Evolutionary conservation across 2,113 vertebrate genomes (phyloP).

Genomic region (Cervus canadensis): DNA sequence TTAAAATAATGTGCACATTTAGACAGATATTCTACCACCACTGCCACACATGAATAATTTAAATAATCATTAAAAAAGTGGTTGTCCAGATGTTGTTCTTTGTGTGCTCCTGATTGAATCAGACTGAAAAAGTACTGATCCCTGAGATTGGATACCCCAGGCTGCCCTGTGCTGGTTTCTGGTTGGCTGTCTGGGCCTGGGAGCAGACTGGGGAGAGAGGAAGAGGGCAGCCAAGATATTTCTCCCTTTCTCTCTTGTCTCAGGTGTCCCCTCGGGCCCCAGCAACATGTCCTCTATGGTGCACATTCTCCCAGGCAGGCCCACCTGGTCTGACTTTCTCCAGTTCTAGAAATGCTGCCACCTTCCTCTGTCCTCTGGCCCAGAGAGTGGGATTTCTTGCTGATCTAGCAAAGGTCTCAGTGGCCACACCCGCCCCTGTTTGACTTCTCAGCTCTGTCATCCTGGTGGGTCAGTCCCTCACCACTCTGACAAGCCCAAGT

Average conservation of each 20-base stretch:
- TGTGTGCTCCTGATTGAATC: not conserved
- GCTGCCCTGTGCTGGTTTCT: not conserved
- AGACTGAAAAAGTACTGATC: not conserved
- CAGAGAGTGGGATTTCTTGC: not conserved
- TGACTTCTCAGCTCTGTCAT: not conserved
- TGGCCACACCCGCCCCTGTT: too few species aligned
- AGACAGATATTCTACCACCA: not conserved
- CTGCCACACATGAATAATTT: not conserved
- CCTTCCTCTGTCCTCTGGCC: not conserved
- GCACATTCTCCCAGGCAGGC: not conserved
- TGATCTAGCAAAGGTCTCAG: not conserved
- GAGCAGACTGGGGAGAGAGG: not conserved
- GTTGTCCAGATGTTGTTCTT: not conserved
- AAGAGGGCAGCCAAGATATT: not conserved
- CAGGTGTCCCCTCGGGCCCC: fast-evolving
- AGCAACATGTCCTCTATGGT: not conserved
- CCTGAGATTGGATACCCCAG: not conserved
- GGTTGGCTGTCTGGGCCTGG: not conserved
- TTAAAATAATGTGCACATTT: slow-evolving; percentile 3
- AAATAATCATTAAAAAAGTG: not conserved
- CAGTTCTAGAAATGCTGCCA: not conserved
- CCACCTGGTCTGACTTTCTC: not conserved
- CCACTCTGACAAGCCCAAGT: too few species aligned
- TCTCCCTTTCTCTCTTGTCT: not conserved
- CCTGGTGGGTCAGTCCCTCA: fast-evolving